Evolutionary conservation across 2,888 invertebrate genomes (phyloP), one percentile per base, ranked within the genome.

Genomic region (Bombylius discolor): DNA sequence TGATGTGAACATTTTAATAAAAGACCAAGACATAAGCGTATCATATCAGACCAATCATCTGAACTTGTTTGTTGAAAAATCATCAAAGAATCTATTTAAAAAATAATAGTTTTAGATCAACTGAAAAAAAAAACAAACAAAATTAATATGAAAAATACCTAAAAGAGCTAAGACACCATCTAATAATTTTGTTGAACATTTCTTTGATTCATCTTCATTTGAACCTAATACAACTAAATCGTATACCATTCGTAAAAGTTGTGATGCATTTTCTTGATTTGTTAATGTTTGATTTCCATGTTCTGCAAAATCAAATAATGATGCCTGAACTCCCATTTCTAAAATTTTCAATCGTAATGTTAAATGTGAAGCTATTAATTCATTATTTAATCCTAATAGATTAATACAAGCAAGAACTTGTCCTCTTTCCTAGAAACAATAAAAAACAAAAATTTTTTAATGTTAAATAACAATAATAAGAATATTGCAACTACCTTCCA

Each of bases 331-430:
- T 52, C 79, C 77, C 77, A 81, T 77, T 69, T 82, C 81, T 49
- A 82, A 65, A 52, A 82, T 73, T 7, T 77, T 72, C 48, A 81
- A 65, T 59, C 80, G 77, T 56, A 82, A 63, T 55, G 79, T 77
- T 39, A 78, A 68, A 65, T 78, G 77, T 2, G 80, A 78, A 49
- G 77, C 72, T 48, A 80, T 75, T 33, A 82, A 66, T 61, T 77
- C 76, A 64, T 81, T 79, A 60, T 78, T 78, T 52, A 80, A 67
- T 8, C 77, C 78, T 46, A 81, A 66, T 46, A 79, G 68, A 68
- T 80, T 80, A 39, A 82, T 77, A 63, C 80, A 80, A 9, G 80
- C 78, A 64, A 81, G 70, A 2, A 82, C 80, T 66, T 81, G 79
- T 9, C 81, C 80, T 45, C 81, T 73, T 63, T 79, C 79, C 63